Evolutionary conservation across 2,797 vertebrate genomes (phyloP).

Genomic region (Micropoecilia bifurca): DNA sequence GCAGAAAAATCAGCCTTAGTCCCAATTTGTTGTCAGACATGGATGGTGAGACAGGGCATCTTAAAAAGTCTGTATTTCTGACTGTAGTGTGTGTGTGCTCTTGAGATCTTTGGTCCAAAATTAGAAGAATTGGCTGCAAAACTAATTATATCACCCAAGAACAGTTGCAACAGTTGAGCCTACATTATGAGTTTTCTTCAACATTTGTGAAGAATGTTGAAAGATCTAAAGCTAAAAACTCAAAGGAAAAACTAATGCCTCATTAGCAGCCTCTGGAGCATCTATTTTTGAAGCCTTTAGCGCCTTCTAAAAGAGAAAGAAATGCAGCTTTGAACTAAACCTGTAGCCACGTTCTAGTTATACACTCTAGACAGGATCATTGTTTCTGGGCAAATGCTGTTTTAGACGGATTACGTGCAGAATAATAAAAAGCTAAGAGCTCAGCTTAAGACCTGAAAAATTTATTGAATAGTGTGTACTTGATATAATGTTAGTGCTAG

Average conservation of each 20-base stretch:
- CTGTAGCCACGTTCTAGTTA: not conserved
- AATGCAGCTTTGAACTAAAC: not conserved
- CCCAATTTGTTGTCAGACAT: not conserved
- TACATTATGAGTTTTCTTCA: not conserved
- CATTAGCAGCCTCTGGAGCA: not conserved
- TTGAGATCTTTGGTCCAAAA: conserved; percentile 2
- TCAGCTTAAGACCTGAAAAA: not conserved
- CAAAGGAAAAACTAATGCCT: not conserved
- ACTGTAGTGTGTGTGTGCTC: not conserved
- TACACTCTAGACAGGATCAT: not conserved
- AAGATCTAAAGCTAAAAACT: not conserved
- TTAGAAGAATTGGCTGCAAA: not conserved
- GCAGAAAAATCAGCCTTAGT: not conserved
- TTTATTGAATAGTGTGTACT: not conserved
- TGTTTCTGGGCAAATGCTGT: not conserved
- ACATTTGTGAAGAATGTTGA: not conserved
- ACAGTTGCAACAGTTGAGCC: not conserved
- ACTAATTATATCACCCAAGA: not conserved
- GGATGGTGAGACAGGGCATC: not conserved
- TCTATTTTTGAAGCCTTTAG: not conserved
- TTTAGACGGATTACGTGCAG: not conserved
- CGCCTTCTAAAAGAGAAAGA: not conserved
- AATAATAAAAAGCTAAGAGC: conserved; percentile 10
- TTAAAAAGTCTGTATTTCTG: not conserved
- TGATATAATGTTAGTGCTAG: not conserved